phyloP scores from a whole-genome alignment of 1,140 invertebrate genomes.

The Musca domestica region DNA sequence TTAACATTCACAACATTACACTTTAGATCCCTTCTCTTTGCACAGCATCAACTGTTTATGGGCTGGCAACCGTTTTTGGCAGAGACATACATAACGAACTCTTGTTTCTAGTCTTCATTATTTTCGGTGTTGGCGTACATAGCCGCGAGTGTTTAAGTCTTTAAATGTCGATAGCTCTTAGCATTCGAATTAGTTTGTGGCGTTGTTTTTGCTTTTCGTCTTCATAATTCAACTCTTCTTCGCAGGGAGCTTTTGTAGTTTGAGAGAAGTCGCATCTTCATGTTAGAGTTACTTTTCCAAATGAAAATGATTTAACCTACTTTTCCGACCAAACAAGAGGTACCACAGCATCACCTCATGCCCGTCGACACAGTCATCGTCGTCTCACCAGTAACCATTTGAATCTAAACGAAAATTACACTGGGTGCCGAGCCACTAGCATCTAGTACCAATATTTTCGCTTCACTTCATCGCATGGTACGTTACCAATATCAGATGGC shows the following conservation, averaged over 20 bases:
- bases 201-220: not conserved
- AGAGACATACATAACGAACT: too few relatives aligned
- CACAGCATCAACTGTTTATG: too few relatives aligned
- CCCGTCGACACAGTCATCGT: too few relatives aligned
- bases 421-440: not conserved
- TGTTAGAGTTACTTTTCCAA: slow-evolving; percentile 19
- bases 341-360: too few relatives aligned
- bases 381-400: too few relatives aligned
- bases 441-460: not conserved
- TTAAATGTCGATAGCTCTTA: too few relatives aligned
- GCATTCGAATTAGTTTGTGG: too few relatives aligned
- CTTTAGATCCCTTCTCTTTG: slow-evolving; percentile 7
- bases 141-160: too few relatives aligned
- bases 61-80: too few relatives aligned
- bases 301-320: slow-evolving; percentile 20
- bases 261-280: slow-evolving; percentile 12
- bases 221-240: not conserved
- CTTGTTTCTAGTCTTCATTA: too few relatives aligned
- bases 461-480: not conserved
- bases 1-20: slow-evolving; percentile 16
- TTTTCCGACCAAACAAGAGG: slow-evolving; percentile 11
- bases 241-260: not conserved
- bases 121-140: too few relatives aligned
- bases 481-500: not conserved
- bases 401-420: too few relatives aligned